phyloP scores from a whole-genome alignment of 2,113 vertebrate genomes.

The Stigmatopora argus region DNA sequence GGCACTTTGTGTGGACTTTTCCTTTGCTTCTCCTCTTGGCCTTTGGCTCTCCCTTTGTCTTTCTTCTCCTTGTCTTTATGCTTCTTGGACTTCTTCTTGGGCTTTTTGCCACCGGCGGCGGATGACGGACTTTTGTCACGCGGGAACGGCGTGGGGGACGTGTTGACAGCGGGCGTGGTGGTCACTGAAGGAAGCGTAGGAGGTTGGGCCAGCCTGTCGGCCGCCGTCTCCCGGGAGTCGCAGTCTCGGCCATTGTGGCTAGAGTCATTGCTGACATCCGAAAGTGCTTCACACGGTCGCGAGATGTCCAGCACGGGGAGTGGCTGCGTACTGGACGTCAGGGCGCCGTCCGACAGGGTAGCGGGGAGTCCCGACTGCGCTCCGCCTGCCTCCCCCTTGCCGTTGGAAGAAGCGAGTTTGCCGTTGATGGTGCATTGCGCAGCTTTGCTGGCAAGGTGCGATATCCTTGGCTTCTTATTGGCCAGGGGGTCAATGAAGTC shows the following conservation, averaged over 20 bases:
- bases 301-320: conserved; percentile 74
- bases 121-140: conserved; percentile 58
- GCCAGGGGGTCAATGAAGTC: conserved; percentile 88
- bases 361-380: conserved; percentile 19
- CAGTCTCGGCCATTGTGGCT: conserved; percentile 82
- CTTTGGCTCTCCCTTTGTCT: conserved; percentile 64
- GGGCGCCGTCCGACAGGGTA: conserved; percentile 38
- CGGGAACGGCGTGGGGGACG: conserved; percentile 31
- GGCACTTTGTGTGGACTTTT: conserved; percentile 53
- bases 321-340: conserved; percentile 60
- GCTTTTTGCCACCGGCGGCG: conserved; percentile 65
- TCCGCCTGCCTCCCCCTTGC: conserved; percentile 68
- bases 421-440: conserved; percentile 79
- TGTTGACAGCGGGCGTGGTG: conserved; percentile 8
- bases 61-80: conserved; percentile 88
- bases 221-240: conserved; percentile 69
- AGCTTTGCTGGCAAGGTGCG: conserved; percentile 79
- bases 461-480: conserved; percentile 92
- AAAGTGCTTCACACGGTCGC: conserved; percentile 78
- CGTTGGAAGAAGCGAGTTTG: conserved; percentile 74
- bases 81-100: conserved; percentile 91
- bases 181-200: conserved; percentile 41
- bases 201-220: conserved; percentile 70
- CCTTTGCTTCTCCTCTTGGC: conserved; percentile 45
- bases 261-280: conserved; percentile 85